Evolutionary conservation across 2,113 vertebrate genomes (phyloP).

Genomic region (Prunella fulvescens): DNA sequence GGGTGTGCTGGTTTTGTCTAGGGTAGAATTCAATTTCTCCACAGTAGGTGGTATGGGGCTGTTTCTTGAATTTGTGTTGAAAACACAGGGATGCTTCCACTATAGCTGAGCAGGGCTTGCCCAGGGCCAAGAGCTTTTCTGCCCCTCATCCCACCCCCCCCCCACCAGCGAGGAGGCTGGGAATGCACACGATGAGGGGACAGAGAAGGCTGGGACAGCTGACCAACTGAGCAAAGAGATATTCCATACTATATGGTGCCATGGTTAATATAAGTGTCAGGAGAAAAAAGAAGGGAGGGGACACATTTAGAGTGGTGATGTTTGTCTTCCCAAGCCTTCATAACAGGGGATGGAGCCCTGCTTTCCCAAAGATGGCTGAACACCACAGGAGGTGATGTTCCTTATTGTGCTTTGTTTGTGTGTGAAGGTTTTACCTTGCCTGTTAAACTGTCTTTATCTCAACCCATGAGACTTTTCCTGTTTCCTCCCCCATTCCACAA

Average conservation of each 20-base stretch:
- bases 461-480: background rate
- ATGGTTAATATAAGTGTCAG: no score
- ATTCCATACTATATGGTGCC: no score
- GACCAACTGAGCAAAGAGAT: background rate
- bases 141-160: background rate
- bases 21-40: background rate
- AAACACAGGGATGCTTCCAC: background rate
- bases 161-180: rapidly evolving
- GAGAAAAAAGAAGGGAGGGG: background rate
- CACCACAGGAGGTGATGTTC: background rate
- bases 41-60: background rate
- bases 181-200: rapidly evolving
- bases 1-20: background rate
- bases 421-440: background rate
- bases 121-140: background rate
- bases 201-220: background rate
- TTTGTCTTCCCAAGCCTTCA: background rate
- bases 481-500: background rate
- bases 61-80: background rate
- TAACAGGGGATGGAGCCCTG: background rate
- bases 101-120: background rate
- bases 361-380: background rate
- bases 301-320: background rate
- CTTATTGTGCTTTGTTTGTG: background rate
- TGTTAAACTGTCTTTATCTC: background rate